Percentiles rank a stretch among this genome's conserved stretches.
These are phyloP conservation scores for Anarrhichthys ocellatus DNA, from an alignment of 2,113 vertebrate species.

Conservation along the genomic window DNA sequence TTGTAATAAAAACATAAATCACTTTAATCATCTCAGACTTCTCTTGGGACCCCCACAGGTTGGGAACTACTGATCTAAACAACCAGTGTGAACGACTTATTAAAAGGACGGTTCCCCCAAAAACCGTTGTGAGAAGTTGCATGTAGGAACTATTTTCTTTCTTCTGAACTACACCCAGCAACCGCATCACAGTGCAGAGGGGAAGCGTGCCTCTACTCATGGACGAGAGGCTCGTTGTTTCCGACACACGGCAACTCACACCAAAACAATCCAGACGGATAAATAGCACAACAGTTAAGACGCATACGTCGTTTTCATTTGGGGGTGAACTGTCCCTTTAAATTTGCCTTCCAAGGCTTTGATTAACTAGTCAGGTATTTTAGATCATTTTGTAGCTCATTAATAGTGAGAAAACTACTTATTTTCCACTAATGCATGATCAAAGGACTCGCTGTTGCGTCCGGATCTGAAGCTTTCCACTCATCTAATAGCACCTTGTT, in stretches of 20 bases:
- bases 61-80: conserved; percentile 29
- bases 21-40: too few relatives aligned
- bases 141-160: too few relatives aligned
- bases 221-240: neutral
- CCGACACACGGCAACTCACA: neutral
- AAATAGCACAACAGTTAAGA: neutral
- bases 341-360: neutral
- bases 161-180: too few relatives aligned
- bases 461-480: conserved; percentile 56
- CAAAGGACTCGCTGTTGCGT: conserved; percentile 24
- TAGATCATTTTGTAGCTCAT: conserved; percentile 1
- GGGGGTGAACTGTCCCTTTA: neutral
- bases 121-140: too few relatives aligned
- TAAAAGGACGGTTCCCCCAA: neutral
- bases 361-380: neutral
- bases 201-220: too few relatives aligned
- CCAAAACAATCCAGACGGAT: neutral
- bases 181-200: too few relatives aligned
- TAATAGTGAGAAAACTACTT: conserved; percentile 12
- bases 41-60: neutral
- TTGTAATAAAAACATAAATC: neutral
- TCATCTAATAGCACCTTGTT: conserved; percentile 83
- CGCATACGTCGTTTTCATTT: neutral
- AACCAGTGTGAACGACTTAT: neutral
- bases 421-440: neutral